These are phyloP conservation scores for Danio jaintianensis DNA, from an alignment of 2,797 vertebrate species.

Conservation along the genomic window DNA sequence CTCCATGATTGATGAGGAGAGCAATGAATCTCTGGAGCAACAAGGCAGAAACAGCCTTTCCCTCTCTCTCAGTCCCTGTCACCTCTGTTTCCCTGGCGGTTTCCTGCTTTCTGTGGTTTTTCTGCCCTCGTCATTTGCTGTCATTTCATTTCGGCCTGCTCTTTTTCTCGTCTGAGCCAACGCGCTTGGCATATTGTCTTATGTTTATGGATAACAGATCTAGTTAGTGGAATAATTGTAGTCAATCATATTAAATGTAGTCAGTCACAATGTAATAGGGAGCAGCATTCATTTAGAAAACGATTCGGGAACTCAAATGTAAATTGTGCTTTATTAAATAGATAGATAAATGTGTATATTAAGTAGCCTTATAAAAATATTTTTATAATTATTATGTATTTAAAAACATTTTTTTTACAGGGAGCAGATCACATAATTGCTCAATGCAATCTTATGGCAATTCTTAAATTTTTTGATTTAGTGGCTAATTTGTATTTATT, in stretches of 20 bases:
- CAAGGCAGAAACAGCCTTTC: conserved; percentile 60
- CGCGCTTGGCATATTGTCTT: conserved; percentile 7
- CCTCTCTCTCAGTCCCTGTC: conserved; percentile 30
- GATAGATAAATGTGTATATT: background rate
- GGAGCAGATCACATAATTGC: no score
- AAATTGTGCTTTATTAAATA: conserved; percentile 20
- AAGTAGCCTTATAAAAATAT: background rate
- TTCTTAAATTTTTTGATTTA: no score
- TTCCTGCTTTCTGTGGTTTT: conserved; percentile 8
- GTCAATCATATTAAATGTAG: conserved; percentile 18
- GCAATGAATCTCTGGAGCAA: conserved; percentile 63
- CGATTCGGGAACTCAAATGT: background rate
- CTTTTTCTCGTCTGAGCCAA: conserved; percentile 16
- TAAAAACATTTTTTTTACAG: no score
- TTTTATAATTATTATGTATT: no score
- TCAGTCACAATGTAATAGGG: conserved; percentile 14
- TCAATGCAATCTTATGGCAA: no score
- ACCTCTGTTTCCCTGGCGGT: conserved; percentile 40
- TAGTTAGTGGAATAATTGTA: conserved; percentile 17
- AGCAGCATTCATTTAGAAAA: conserved; percentile 34
- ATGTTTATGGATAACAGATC: conserved; percentile 7
- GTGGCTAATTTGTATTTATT: no score
- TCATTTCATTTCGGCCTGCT: conserved; percentile 15
- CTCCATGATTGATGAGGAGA: conserved; percentile 62
- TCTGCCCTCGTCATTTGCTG: conserved; percentile 6